These are phyloP conservation scores for Chironomus tentans DNA, from an alignment of 2,888 invertebrate species.

Conservation along the genomic window DNA sequence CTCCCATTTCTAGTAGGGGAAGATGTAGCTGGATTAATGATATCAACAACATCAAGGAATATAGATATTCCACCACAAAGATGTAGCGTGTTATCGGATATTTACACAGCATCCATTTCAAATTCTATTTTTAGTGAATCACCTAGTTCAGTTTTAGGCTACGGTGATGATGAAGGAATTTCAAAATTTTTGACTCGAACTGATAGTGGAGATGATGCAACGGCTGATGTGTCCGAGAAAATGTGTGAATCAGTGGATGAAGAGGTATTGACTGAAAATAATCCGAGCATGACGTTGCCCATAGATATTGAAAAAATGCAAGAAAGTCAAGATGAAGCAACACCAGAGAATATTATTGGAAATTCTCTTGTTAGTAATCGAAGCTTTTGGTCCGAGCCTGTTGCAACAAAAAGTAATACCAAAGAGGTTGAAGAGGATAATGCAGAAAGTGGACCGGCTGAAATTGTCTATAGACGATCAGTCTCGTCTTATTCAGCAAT, in stretches of 20 bases:
- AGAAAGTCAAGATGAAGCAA: conserved; percentile 17
- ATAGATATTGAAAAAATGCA: not conserved
- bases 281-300: not conserved
- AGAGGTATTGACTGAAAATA: not conserved
- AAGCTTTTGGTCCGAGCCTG: conserved; percentile 2
- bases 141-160: not conserved
- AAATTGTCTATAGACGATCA: not conserved
- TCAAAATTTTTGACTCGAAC: not conserved
- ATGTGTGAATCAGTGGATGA: not conserved
- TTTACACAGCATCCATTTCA: conserved; percentile 4
- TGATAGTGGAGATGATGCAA: conserved; percentile 2
- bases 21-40: conserved; percentile 63
- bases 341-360: conserved; percentile 1
- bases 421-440: not conserved
- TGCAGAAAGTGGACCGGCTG: not conserved
- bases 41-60: conserved; percentile 39
- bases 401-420: not conserved
- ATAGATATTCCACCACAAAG: conserved; percentile 2
- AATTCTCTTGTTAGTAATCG: not conserved
- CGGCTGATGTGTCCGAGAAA: not conserved
- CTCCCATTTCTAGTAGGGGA: conserved; percentile 66
- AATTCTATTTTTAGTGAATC: conserved; percentile 18
- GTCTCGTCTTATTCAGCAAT: not conserved
- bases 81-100: not conserved
- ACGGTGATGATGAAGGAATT: conserved; percentile 5